These are phyloP conservation scores for Taxidea taxus DNA, from an alignment of 2,113 vertebrate genomes.

Conservation along the genomic window DNA sequence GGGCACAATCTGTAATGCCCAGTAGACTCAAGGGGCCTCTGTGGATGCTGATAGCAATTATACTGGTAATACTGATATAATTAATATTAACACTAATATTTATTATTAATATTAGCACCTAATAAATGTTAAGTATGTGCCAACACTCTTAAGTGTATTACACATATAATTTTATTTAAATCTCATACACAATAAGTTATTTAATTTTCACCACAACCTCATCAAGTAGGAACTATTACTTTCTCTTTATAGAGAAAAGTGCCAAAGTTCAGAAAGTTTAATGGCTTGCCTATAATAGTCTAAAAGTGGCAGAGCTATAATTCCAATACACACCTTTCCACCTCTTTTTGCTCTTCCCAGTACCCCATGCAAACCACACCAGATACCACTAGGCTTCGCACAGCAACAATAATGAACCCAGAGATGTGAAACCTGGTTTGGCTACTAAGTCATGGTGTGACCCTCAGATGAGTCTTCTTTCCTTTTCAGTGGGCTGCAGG, in stretches of 20 bases:
- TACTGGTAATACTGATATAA: background rate
- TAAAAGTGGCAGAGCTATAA: background rate
- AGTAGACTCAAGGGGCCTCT: background rate
- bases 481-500: background rate
- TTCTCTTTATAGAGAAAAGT: background rate
- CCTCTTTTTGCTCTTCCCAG: background rate
- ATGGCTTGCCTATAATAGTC: background rate
- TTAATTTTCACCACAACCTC: background rate
- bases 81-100: background rate
- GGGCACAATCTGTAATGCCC: background rate
- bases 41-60: background rate
- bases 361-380: background rate
- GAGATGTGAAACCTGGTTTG: background rate
- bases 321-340: background rate
- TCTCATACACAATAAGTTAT: background rate
- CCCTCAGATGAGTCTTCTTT: background rate
- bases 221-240: background rate
- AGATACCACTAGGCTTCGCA: background rate
- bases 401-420: background rate
- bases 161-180: background rate
- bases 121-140: background rate
- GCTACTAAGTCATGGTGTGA: background rate
- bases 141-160: background rate
- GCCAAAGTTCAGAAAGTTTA: background rate
- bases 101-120: background rate